These are phyloP conservation scores for Phenganax stokvisi DNA, from an alignment of 92 coral and sea anemone species.

Conservation along the genomic window DNA sequence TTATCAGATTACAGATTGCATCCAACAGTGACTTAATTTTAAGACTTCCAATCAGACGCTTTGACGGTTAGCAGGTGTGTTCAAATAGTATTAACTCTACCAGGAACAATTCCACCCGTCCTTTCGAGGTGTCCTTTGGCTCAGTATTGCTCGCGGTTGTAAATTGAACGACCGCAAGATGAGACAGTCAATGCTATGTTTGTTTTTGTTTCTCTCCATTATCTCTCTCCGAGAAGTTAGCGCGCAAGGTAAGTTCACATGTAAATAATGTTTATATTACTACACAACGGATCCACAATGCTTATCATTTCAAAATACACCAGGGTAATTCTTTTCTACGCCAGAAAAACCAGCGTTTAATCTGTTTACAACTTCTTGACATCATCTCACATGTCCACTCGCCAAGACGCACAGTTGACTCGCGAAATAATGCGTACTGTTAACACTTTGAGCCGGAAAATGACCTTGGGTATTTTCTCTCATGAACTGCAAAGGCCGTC, in stretches of 20 bases:
- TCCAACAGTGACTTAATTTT: conserved; percentile 8
- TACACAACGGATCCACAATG: neutral
- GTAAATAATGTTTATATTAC: neutral
- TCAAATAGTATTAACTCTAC: neutral
- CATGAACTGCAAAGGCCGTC: too few relatives aligned
- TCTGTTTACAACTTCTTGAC: conserved; percentile 4
- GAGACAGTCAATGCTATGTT: conserved; percentile 13
- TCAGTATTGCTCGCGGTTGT: neutral
- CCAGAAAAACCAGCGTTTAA: neutral
- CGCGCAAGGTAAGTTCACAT: conserved; percentile 8
- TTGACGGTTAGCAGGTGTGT: conserved; percentile 5
- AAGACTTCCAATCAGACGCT: conserved; percentile 8
- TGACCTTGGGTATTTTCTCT: neutral
- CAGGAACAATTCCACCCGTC: neutral
- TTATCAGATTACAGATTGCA: conserved; percentile 16
- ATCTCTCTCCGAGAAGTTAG: conserved; percentile 22
- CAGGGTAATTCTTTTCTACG: neutral
- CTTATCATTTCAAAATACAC: neutral
- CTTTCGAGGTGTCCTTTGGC: neutral
- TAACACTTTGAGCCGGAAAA: conserved; percentile 2
- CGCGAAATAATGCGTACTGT: neutral
- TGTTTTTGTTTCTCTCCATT: conserved; percentile 4
- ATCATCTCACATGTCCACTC: neutral
- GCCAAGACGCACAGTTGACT: neutral
- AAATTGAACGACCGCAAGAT: conserved; percentile 9